Conservation (phyloP, 2,113 vertebrate genomes). For the Phrynocephalus versicolor region DNA sequence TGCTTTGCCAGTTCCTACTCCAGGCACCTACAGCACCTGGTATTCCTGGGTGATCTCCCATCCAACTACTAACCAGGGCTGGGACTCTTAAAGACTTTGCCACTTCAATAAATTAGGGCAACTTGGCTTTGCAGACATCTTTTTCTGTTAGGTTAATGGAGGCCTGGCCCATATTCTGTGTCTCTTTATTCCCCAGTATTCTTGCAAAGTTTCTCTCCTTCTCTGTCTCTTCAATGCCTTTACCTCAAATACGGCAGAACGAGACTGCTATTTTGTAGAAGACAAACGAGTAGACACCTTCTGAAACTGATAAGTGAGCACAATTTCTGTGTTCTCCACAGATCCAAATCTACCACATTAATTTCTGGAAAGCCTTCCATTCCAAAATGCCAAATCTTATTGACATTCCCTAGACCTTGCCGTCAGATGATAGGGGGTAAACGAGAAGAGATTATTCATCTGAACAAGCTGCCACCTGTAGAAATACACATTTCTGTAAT, state of each 20-base stretch:
- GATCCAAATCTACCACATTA: background rate
- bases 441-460: background rate
- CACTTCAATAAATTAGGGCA: background rate
- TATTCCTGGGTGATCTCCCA: too few relatives aligned
- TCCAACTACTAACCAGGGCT: too few relatives aligned
- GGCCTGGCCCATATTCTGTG: background rate
- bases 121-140: background rate
- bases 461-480: slow-evolving; percentile 14
- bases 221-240: background rate
- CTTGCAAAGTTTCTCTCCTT: background rate
- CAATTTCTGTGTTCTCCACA: background rate
- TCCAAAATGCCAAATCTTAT: background rate
- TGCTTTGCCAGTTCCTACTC: too few relatives aligned
- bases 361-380: background rate
- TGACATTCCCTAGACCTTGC: background rate
- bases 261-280: background rate
- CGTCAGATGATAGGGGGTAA: background rate
- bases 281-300: background rate
- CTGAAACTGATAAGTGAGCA: background rate
- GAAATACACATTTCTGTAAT: background rate
- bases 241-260: background rate
- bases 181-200: background rate
- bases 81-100: too few relatives aligned
- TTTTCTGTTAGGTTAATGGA: background rate
- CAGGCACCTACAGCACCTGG: too few relatives aligned